Evolutionary conservation across 2,113 vertebrate genomes (phyloP).

Genomic region (Dermatemys mawii): DNA sequence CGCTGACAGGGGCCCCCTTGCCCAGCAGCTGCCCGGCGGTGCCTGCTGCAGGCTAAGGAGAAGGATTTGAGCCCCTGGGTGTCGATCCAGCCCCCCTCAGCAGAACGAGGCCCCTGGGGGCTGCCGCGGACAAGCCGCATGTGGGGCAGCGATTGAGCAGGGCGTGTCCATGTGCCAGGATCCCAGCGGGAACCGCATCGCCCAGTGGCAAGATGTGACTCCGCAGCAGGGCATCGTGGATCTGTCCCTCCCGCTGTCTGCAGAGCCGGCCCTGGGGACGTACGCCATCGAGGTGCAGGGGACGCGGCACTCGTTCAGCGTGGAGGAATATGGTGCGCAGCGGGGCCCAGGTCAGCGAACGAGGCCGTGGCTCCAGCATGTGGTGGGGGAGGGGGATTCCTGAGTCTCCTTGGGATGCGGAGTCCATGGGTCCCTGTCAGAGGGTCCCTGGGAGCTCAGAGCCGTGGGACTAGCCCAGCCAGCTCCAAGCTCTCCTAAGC

Average conservation of each 20-base stretch:
- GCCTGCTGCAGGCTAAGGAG: neutral
- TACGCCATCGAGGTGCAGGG: slow-evolving; percentile 12
- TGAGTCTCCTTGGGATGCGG: too few species aligned
- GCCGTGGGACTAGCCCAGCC: too few species aligned
- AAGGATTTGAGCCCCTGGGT: neutral
- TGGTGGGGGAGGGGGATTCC: too few species aligned
- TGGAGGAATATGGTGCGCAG: slow-evolving; percentile 27
- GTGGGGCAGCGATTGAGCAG: neutral
- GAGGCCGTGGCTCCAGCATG: neutral
- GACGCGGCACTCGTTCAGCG: neutral
- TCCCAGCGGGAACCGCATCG: slow-evolving; percentile 1
- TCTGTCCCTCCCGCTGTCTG: slow-evolving; percentile 30
- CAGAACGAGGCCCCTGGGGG: neutral
- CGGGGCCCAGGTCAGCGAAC: fast-evolving
- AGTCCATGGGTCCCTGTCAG: too few species aligned
- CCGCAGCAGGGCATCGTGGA: slow-evolving; percentile 23
- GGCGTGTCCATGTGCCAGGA: fast-evolving
- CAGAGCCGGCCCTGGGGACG: slow-evolving; percentile 3
- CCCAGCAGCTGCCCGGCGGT: neutral
- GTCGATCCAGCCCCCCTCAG: neutral
- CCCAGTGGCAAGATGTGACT: neutral
- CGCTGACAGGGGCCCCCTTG: neutral
- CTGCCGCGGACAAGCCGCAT: neutral
- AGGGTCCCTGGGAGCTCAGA: too few species aligned
- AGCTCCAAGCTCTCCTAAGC: too few species aligned